Evolutionary conservation across 2,113 vertebrate species (phyloP), one percentile per base, ranked within the genome.

Genomic region (Petaurus breviceps): DNA sequence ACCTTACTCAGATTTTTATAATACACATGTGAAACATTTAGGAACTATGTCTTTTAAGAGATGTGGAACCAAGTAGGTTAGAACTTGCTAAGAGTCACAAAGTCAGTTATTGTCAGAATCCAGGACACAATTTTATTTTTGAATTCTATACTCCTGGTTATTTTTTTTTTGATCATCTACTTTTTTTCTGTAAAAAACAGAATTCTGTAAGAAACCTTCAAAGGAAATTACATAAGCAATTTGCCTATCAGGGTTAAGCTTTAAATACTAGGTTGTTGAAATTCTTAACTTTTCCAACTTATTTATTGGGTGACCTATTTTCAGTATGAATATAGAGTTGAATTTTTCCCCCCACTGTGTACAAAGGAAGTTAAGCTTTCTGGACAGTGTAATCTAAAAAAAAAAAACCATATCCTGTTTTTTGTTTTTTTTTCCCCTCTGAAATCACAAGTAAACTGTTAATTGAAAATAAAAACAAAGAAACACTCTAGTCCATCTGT

Each of bases 401-500:
- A 94, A 52, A 52, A 25, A n/a, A n/a, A n/a, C n/a, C 26, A 2
- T 96, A 97, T 98, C 96, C 98, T 98, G 97, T 77, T 94, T 96
- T 97, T 98, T 95, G 10, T 68, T 68, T 4, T 98, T 55, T 26
- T 54, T 54, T 24, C 22, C 97, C 98, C 97, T 95, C 97, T 98
- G 49, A 91, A 94, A 97, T 93, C 53, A 96, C 93, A 97, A 97
- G 94, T 95, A 93, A 98, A 97, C 97, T 97, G 96, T 98, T 94
- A 90, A 92, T 95, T 93, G 93, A 94, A 97, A 98, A 19, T 51
- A 93, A 98, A 97, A 98, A 97, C 97, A 97, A 96, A 97, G 84
- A 91, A 53, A 94, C 96, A 96, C 97, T 95, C 92, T 94, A 97
- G 51, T 95, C 95, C 92, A 92, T 97, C 98, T 98, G 96, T 96